Evolutionary conservation across 2,888 invertebrate species (phyloP), one percentile per base, ranked within the genome.

Genomic region (Priocnemis perturbator): DNA sequence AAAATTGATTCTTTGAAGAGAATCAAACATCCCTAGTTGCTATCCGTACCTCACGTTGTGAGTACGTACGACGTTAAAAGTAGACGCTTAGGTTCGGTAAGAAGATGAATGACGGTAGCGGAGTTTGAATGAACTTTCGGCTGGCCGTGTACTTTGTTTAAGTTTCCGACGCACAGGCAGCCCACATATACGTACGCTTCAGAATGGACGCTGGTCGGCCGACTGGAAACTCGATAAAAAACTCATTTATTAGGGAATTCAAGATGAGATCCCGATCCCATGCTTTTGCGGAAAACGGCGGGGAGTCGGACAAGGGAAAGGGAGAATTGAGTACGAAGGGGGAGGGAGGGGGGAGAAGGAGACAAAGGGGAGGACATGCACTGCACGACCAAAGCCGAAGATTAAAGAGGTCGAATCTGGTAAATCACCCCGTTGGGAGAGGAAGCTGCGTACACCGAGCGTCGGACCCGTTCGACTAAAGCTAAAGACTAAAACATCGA

Each of bases 211-310:
- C 20, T 44, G 30, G 47, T 50, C 59, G 67, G 64, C 59, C 37
- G 62, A 20, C 20, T 58, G 58, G 57, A 67, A 73, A 73, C 66
- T 73, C 73, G 73, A 73, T 73, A 69, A 72, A 69, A 76, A 73
- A 71, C 72, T 71, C 76, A 71, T 69, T 77, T 77, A 71, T 76
- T 71, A 69, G 66, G 68, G 73, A 77, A 74, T 78, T 30, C 69
- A 64, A 70, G 59, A 74, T 73, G 76, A 71, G 67, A 68, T 21
- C 50, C 64, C 44, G 37, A 26, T 26, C 3, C 53, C 55, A 64
- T 53, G 53, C 26, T 21, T 20, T 17, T 44, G 48, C 50, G 47
- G 20, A 9, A 47, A 17, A 53, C 1, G 53, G 23, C 17, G 19
- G 50, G n/a, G 17, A 50, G 2, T n/a, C n/a, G 50, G 50, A 19